Evolutionary conservation across 2,888 invertebrate genomes (phyloP).

Genomic region (Eupithecia centaureata): DNA sequence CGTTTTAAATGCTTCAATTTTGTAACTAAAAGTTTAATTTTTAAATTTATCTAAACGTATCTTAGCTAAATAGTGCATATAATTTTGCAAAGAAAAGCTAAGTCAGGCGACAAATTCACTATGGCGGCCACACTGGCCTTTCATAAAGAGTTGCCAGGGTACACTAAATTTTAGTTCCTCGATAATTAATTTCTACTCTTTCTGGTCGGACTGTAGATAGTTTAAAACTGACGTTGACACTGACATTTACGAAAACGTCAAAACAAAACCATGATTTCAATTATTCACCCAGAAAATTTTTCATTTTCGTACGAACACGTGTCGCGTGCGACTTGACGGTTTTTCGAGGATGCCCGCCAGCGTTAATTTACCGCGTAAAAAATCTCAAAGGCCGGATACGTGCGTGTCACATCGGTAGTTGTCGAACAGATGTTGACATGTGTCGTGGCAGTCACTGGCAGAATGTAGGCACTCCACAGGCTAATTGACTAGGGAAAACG

Average conservation of each 20-base stretch:
- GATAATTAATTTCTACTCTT: too few species aligned
- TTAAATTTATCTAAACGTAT: too few species aligned
- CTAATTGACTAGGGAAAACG: conserved; percentile 77
- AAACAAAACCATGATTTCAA: conserved; percentile 10
- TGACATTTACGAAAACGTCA: conserved; percentile 6
- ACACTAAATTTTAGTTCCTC: too few species aligned
- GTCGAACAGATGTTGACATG: conserved; percentile 82
- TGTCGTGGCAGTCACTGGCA: conserved; percentile 58
- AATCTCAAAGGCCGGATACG: conserved; percentile 74
- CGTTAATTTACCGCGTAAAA: conserved; percentile 73
- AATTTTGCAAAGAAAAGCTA: too few species aligned
- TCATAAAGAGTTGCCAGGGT: too few species aligned
- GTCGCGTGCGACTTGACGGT: conserved; percentile 53
- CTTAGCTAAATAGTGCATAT: too few species aligned
- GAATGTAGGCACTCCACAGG: conserved; percentile 60
- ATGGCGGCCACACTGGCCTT: too few species aligned
- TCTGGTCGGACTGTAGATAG: too few species aligned
- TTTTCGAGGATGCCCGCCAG: conserved; percentile 62
- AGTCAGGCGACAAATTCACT: too few species aligned
- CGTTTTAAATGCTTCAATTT: too few species aligned
- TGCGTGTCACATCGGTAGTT: conserved; percentile 69
- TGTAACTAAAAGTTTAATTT: too few species aligned
- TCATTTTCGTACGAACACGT: conserved; percentile 53
- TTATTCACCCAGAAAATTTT: conserved; percentile 33
- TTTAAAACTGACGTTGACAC: conserved; percentile 3